Base-by-base conservation (phyloP, 2,888 invertebrate species). In the Proisotoma minuta region DNA sequence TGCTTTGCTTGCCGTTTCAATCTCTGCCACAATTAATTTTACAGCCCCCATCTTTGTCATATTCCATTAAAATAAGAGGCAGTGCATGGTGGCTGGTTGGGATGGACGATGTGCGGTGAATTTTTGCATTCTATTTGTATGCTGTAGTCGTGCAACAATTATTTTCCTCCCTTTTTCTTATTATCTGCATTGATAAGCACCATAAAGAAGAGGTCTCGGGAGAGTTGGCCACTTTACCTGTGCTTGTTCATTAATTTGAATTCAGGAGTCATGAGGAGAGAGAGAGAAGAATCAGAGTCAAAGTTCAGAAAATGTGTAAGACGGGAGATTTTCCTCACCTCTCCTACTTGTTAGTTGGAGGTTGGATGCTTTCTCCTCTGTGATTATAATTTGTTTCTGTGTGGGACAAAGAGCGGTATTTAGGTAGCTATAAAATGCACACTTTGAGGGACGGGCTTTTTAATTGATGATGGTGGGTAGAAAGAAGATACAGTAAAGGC, bases 11-110 rank as follows among this genome's bases (percentile, higher is more conserved):
- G 26, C 57, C 49, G 27, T 60, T 58, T 53, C 66, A 70, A 66
- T 69, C 70, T 71, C 67, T 49, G 65, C 69, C 69, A 70, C 71
- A 73, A 73, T 73, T 73, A 73, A 73, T 73, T 73, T 73, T 73
- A 73, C 69, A 73, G 70, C 69, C 63, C 69, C 66, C 65, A 65
- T 69, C 70, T 68, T 72, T 70, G 71, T 70, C 71, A 72, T 69
- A 68, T 71, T 69, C 70, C 73, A 73, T 73, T 73, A 73, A 72
- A 73, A 73, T 73, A 69, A 71, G 67, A 68, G 58, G 49, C 49
- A 50, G 34, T 60, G 49, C 63, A 47, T 47, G 50, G 5, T 22
- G 50, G 5, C 47, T 49, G 3, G 26, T 3, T 34, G 26, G 50
- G 61, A 34, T 18, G 60, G 62, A 53, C 59, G 60, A 63, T 66